Percentiles rank a stretch among this genome's conserved stretches.
Evolutionary conservation across 2,113 vertebrate species (phyloP).

Genomic region (Semnornis frantzii): DNA sequence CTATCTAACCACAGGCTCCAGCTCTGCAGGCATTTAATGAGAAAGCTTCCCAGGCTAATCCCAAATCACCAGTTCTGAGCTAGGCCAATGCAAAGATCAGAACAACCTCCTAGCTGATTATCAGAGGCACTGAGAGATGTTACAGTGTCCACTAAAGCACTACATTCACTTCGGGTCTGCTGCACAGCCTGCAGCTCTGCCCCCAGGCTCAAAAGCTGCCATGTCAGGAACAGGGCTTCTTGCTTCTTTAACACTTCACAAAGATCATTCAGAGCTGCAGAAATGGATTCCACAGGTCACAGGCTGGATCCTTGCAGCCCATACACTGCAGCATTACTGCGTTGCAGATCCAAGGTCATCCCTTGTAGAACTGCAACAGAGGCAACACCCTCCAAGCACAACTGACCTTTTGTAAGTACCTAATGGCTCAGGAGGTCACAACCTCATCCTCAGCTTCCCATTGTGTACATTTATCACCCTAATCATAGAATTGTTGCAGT

Average conservation of each 20-base stretch:
- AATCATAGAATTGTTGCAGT: too few relatives aligned
- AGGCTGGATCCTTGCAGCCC: neutral
- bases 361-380: neutral
- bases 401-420: neutral
- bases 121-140: neutral
- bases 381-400: neutral
- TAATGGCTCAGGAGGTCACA: neutral
- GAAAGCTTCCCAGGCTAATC: neutral
- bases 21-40: neutral
- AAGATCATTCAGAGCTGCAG: neutral
- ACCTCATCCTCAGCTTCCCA: neutral
- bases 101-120: neutral
- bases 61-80: too few relatives aligned
- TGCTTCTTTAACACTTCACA: neutral
- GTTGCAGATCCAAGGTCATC: neutral
- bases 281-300: neutral
- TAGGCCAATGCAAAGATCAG: neutral
- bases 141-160: neutral
- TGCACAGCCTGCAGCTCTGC: neutral
- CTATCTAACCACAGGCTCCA: neutral
- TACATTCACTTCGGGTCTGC: neutral
- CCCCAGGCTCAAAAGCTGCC: neutral
- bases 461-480: neutral
- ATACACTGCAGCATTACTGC: neutral
- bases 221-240: neutral